Conservation (phyloP, 2,113 vertebrate species). For the Thermophis baileyi region DNA sequence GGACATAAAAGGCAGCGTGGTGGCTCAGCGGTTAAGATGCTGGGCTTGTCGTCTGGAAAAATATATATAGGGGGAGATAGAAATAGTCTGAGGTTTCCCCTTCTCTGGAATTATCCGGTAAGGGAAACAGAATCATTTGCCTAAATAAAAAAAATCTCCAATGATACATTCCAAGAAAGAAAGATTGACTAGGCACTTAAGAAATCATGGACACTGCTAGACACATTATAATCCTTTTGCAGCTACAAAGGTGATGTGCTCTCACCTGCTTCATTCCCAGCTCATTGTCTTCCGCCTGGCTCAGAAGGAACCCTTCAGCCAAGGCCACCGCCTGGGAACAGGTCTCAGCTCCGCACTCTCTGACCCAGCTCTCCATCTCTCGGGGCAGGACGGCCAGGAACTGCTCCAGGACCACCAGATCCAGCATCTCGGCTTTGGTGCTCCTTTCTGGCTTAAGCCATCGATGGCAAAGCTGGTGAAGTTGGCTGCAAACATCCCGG, state of each 20-base stretch:
- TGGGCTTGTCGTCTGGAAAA: no score
- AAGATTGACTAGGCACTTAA: neutral
- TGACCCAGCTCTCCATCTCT: neutral
- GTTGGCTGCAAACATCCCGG: neutral
- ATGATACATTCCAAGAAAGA: neutral
- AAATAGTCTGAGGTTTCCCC: neutral
- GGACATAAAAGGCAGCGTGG: no score
- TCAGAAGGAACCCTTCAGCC: neutral
- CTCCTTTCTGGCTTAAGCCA: neutral
- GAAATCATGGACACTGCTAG: neutral
- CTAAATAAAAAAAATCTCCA: neutral
- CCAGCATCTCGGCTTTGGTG: neutral
- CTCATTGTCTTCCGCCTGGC: neutral
- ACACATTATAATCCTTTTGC: neutral
- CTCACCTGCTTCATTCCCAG: neutral
- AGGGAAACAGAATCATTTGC: neutral
- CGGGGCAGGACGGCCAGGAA: neutral
- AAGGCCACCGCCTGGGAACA: neutral
- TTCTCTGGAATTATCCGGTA: neutral
- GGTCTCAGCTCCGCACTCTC: neutral
- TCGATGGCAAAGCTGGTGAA: neutral
- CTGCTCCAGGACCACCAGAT: neutral
- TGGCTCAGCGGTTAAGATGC: no score
- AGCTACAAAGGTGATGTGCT: neutral
- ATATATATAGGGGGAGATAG: neutral